Base-by-base conservation (phyloP, 2,888 invertebrate species). In the Protonemura montana region DNA sequence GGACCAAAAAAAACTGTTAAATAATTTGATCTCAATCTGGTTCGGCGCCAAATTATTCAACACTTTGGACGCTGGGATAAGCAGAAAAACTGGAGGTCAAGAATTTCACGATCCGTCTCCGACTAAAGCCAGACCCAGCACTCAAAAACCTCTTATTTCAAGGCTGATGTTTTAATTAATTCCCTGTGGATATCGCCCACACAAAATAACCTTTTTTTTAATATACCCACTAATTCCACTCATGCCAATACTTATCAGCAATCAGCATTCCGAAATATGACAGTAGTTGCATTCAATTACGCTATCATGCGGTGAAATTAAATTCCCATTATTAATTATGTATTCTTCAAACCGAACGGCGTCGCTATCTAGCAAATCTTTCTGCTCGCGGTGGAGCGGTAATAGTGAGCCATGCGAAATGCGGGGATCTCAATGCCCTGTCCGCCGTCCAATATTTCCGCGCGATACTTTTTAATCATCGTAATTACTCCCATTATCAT, bases 31-130 rank as follows among this genome's bases (percentile, higher is more conserved):
- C 59, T 13, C 59, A 59, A 59, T 59, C 59, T 59, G 59, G 26
- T 78, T 26, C 25, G 81, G 81, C 81, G 81, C 29, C 81, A 81
- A 81, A 81, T 81, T 30, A 30, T 29, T 78, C 27, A 78, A 7
- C 78, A 28, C 26, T 28, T 78, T 28, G 78, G 78, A 78, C 28
- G 78, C 59, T 59, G 59, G 59, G 59, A 59, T 21, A 59, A 21
- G 59, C 59, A 59, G 59, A 59, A 59, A 28, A 26, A 78, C 28
- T 30, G 81, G 81, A 81, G 81, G 81, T 81, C 81, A 81, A 81
- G 81, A 81, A 81, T 30, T 81, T 81, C 81, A 30, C 30, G 81
- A 28, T 78, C 78, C 28, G 25, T 78, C 78, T 78, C 27, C 3
- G 35, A 35, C 78, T 21, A 5, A 6, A 29, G 81, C 13, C 30